Evolutionary conservation across 2,113 vertebrate species (phyloP).

Genomic region (Melanerpes aurifrons): DNA sequence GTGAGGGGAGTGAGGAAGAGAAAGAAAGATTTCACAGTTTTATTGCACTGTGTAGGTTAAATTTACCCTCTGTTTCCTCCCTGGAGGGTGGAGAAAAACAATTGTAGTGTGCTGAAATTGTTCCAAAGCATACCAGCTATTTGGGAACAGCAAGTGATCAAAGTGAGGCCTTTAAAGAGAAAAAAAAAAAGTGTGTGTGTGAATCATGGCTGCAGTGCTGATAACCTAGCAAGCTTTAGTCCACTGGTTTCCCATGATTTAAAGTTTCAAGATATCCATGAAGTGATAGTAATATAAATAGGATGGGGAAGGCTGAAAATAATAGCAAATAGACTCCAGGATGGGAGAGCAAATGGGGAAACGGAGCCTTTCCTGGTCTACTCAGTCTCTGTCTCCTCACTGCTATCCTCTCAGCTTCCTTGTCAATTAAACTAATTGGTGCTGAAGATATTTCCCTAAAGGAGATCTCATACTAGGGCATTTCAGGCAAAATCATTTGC

Average conservation of each 20-base stretch:
- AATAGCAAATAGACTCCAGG: background rate
- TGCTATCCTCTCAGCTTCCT: constrained; percentile 66
- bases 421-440: constrained; percentile 80
- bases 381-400: constrained; percentile 54
- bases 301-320: background rate
- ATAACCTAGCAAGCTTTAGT: background rate
- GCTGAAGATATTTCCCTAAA: constrained; percentile 76
- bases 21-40: constrained; percentile 42
- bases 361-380: background rate
- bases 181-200: background rate
- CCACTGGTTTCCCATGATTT: background rate
- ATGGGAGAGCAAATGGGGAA: constrained; percentile 39
- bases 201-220: background rate
- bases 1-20: background rate
- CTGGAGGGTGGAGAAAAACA: constrained; percentile 19
- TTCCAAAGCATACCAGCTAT: constrained; percentile 11
- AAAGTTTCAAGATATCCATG: background rate
- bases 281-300: constrained; percentile 19
- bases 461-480: constrained; percentile 66
- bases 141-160: background rate
- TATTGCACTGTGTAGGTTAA: background rate
- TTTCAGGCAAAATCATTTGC: constrained; percentile 76
- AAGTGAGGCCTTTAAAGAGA: background rate
- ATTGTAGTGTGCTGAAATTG: background rate
- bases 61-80: constrained; percentile 25